Evolutionary conservation across 2,888 invertebrate genomes (phyloP), one percentile per base, ranked within the genome.

Genomic region (Petrophora chlorosata): DNA sequence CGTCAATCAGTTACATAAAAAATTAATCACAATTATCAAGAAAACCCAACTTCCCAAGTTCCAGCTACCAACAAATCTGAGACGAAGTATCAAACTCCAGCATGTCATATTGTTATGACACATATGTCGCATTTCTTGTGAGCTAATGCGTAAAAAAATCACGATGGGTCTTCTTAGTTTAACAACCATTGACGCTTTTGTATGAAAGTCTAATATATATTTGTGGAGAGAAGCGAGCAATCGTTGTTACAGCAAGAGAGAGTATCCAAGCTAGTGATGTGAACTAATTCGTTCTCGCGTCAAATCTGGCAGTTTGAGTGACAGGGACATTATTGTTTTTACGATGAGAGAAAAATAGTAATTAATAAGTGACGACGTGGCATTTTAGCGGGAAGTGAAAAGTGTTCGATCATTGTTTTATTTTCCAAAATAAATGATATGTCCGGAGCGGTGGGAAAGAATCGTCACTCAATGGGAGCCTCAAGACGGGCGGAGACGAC

Each of bases 311-410:
- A 40, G 46, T 25, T 56, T 48, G 53, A 53, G 57, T 51, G 53
- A 39, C 57, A 39, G 48, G 45, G 5, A 25, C 28, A 51, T 50
- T n/a, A 57, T 57, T 53, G 51, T 53, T 57, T 53, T 48, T 36
- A 17, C 33, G 32, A 51, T 51, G 47, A 42, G 41, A 25, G 47
- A 29, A 34, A 38, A 30, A 42, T 9, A 30, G 47, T 50, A 50
- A 56, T 56, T 56, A 56, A 53, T 56, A 50, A 28, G 29, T 34
- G 49, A 42, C 38, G 45, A 39, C 40, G 47, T 47, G 44, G n/a
- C n/a, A n/a, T n/a, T n/a, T n/a, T n/a, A n/a, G n/a, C n/a, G n/a
- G n/a, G n/a, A n/a, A n/a, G n/a, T n/a, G n/a, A n/a, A n/a, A n/a
- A n/a, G n/a, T n/a, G n/a, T n/a, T n/a, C n/a, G n/a, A n/a, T n/a